A percentile compares a stretch with the other conserved stretches of the same genome.
Conservation (phyloP, 2,113 vertebrate genomes). For the Rhodinocichla rosea region DNA sequence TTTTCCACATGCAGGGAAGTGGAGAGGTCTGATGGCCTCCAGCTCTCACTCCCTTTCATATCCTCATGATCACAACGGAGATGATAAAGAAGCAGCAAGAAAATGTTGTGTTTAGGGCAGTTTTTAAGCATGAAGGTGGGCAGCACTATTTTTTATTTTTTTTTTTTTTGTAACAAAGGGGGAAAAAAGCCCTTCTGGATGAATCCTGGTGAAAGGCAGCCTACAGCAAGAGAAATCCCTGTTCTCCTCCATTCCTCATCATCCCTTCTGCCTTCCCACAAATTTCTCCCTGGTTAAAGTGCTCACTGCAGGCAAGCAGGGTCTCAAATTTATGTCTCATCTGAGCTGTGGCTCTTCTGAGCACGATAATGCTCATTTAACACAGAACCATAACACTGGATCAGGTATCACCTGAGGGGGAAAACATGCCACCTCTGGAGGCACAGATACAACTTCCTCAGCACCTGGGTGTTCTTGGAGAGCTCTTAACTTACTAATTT, state of each 20-base stretch:
- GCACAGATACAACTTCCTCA: slow-evolving; percentile 5
- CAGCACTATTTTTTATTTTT: background rate
- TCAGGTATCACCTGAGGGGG: background rate
- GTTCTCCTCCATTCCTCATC: background rate
- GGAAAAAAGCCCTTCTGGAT: accelerated
- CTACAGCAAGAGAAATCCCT: background rate
- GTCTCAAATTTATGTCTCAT: background rate
- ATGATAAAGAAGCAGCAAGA: background rate
- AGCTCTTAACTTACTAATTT: background rate
- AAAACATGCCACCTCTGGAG: background rate
- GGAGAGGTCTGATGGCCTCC: background rate
- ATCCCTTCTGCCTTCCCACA: background rate
- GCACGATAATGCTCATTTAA: background rate
- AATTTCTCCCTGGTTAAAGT: background rate
- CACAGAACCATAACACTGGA: background rate
- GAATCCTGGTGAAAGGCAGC: background rate
- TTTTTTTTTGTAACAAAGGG: background rate
- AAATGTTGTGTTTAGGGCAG: background rate
- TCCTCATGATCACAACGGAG: background rate
- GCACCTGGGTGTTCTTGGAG: slow-evolving; percentile 27
- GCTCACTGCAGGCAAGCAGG: background rate
- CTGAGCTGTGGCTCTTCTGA: background rate
- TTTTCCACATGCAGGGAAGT: background rate
- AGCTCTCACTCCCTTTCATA: background rate
- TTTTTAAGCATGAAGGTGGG: background rate